A percentile compares a stretch with the other conserved stretches of the same genome.
phyloP scores from a whole-genome alignment of 2,888 invertebrate genomes.

The Therioaphis trifolii region DNA sequence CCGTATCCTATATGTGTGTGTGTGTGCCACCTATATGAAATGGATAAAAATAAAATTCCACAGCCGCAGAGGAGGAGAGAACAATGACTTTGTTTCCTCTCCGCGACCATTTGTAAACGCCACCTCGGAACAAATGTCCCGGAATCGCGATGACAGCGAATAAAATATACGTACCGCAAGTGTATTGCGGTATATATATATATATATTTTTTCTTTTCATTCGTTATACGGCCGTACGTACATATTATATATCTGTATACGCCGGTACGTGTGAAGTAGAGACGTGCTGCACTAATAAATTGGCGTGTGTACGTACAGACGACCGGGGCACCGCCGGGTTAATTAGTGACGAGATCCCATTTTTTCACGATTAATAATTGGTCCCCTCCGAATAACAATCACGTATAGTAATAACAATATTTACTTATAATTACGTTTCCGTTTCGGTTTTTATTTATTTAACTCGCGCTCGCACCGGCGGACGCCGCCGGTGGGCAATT shows the following conservation, averaged over 20 bases:
- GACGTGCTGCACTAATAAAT: constrained; percentile 25
- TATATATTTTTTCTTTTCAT: constrained; percentile 13
- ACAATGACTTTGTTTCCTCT: constrained; percentile 50
- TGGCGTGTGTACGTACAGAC: background rate
- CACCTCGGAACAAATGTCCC: constrained; percentile 58
- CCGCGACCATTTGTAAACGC: constrained; percentile 53
- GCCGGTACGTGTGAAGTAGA: background rate
- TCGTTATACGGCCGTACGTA: background rate
- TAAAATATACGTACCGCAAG: constrained; percentile 58
- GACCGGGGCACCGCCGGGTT: background rate
- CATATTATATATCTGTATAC: no score
- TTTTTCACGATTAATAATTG: constrained; percentile 12
- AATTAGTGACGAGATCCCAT: constrained; percentile 37
- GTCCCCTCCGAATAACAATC: background rate
- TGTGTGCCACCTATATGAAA: background rate
- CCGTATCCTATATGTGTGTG: no score
- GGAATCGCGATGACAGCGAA: constrained; percentile 60
- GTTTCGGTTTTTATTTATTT: constrained; percentile 24
- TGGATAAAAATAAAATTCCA: constrained; percentile 53
- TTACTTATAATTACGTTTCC: constrained; percentile 28
- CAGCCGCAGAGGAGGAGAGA: constrained; percentile 16
- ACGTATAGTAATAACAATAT: constrained; percentile 39
- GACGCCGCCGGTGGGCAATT: constrained; percentile 2
- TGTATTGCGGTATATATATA: constrained; percentile 35
- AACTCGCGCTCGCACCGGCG: background rate